phyloP scores from a whole-genome alignment of 1,140 invertebrate genomes.

The Drosophila ohnishii region DNA sequence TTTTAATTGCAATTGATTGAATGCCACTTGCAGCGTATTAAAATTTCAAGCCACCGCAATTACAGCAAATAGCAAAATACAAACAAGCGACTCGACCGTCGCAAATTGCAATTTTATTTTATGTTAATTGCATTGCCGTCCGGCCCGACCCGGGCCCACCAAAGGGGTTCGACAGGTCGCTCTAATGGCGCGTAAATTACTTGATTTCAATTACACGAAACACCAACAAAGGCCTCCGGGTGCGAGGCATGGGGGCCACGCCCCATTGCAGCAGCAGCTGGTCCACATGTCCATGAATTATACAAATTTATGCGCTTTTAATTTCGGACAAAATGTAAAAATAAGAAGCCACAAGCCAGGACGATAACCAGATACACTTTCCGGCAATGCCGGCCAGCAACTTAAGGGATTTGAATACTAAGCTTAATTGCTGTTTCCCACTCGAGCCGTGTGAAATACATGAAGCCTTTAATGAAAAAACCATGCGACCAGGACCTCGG shows the following conservation, averaged over 20 bases:
- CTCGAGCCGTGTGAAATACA: slow-evolving; percentile 12
- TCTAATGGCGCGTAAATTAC: slow-evolving; percentile 76
- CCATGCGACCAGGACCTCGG: slow-evolving; percentile 23
- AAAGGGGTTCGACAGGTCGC: slow-evolving; percentile 44
- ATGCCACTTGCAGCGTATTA: slow-evolving; percentile 57
- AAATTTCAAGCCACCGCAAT: slow-evolving; percentile 65
- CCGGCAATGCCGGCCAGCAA: background rate
- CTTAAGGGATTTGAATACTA: slow-evolving; percentile 8
- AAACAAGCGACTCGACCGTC: slow-evolving; percentile 3
- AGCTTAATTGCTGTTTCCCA: slow-evolving; percentile 17
- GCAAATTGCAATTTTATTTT: slow-evolving; percentile 59
- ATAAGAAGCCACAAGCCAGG: slow-evolving; percentile 16
- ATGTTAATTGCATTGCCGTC: slow-evolving; percentile 63
- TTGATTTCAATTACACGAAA: slow-evolving; percentile 65
- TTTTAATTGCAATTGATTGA: slow-evolving; percentile 69
- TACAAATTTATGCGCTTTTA: slow-evolving; percentile 71
- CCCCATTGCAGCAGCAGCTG: slow-evolving; percentile 36
- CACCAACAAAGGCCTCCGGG: slow-evolving; percentile 17
- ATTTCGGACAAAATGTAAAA: slow-evolving; percentile 65
- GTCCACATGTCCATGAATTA: slow-evolving; percentile 65
- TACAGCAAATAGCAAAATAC: slow-evolving; percentile 48
- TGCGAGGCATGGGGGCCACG: slow-evolving; percentile 18
- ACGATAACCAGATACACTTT: slow-evolving; percentile 9
- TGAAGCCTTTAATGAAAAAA: slow-evolving; percentile 17
- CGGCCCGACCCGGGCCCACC: background rate